phyloP scores from a whole-genome alignment of 2,888 invertebrate genomes.

The Cotesia congregata region DNA sequence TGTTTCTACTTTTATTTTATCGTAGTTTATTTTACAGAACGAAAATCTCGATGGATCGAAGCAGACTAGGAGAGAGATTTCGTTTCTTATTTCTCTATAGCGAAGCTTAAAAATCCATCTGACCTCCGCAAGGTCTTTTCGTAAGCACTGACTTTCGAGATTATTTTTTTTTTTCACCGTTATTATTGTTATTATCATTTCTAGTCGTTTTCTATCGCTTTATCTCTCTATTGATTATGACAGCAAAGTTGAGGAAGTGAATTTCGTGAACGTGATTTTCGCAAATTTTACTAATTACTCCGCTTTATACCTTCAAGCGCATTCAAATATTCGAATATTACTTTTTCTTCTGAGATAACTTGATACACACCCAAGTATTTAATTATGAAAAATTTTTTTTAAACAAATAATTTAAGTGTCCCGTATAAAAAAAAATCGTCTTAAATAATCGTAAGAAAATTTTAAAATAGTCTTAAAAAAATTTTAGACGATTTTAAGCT shows the following conservation, averaged over 20 bases:
- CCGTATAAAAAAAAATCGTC: too few species aligned
- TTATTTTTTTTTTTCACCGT: neutral
- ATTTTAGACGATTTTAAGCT: too few species aligned
- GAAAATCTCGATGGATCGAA: constrained; percentile 6
- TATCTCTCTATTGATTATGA: constrained; percentile 3
- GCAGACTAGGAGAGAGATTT: neutral
- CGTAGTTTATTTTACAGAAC: constrained; percentile 1
- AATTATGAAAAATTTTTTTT: too few species aligned
- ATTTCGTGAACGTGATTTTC: constrained; percentile 23
- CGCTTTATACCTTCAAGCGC: neutral
- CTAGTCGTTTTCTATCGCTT: too few species aligned
- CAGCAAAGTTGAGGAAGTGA: constrained; percentile 12
- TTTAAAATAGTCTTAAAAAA: too few species aligned
- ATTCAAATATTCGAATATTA: neutral
- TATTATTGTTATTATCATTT: neutral
- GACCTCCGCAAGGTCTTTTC: constrained; percentile 22
- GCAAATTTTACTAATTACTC: constrained; percentile 2
- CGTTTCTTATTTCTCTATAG: constrained; percentile 21
- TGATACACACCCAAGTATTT: too few species aligned
- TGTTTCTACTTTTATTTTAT: neutral
- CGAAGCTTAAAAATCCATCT: constrained; percentile 36
- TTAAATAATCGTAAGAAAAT: too few species aligned
- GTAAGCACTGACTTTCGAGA: neutral
- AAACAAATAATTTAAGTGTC: too few species aligned
- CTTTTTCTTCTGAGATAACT: neutral